Base-by-base conservation (phyloP, 2,888 invertebrate genomes). In the Sthenelais limicola region DNA sequence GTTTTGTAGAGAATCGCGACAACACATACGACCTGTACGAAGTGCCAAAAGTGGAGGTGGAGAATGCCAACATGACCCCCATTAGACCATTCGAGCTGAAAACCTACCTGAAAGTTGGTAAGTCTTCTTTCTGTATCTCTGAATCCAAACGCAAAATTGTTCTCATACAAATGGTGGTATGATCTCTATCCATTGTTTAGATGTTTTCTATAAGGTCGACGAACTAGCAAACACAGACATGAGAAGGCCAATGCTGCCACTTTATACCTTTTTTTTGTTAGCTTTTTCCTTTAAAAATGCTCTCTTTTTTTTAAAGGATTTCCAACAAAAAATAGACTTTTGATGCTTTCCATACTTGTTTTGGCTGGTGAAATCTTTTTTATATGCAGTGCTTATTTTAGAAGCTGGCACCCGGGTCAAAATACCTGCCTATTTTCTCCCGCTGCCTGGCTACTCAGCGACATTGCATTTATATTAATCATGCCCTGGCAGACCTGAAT, bases 91-190 rank as follows among this genome's bases (percentile, higher is more conserved):
- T 91, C 77, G 91, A 91, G 79, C 87, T 91, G 54, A 91, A 91
- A 83, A 92, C 92, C 12, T 91, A 89, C 85, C 88, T 92, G 5
- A 91, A 91, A 90, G 91, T 91, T 85, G 92, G 91, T 91, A 87
- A 88, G 90, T 85, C 7, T n/a, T n/a, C n/a, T n/a, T n/a, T n/a
- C n/a, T n/a, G n/a, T n/a, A n/a, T n/a, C n/a, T n/a, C n/a, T n/a
- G n/a, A n/a, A n/a, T n/a, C n/a, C n/a, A n/a, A n/a, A n/a, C n/a
- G n/a, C n/a, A n/a, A n/a, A n/a, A n/a, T n/a, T n/a, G n/a, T n/a
- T n/a, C n/a, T 18, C 43, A 43, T 43, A 15, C 18, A 18, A 43
- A 15, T 15, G 43, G 9, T 15, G 43, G 18, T 43, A 43, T 43
- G 9, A 15, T 15, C 43, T 43, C 18, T 9, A 43, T 43, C n/a